phyloP scores from a whole-genome alignment of 2,113 vertebrate species.

The Pituophis catenifer region DNA sequence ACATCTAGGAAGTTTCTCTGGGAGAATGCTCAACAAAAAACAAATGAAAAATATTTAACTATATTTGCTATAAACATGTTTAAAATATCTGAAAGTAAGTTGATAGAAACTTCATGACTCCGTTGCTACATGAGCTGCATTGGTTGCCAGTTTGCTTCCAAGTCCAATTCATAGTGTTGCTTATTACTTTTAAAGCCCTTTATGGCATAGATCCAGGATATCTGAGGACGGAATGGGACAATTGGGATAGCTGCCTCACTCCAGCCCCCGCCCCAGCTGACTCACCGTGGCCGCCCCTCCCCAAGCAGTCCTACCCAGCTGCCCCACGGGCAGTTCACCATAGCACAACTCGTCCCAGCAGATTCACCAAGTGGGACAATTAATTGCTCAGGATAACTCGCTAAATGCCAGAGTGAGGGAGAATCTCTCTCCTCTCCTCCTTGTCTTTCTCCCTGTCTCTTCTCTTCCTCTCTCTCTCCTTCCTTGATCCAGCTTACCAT shows the following conservation, averaged over 20 bases:
- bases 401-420: not conserved
- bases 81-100: not conserved
- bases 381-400: not conserved
- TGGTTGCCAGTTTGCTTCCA: too few relatives aligned
- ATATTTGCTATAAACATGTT: not conserved
- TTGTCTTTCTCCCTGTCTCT: not conserved
- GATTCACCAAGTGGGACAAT: not conserved
- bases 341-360: not conserved
- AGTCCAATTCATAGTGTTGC: too few relatives aligned
- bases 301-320: not conserved
- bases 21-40: not conserved
- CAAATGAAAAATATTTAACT: not conserved
- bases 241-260: not conserved
- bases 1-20: not conserved
- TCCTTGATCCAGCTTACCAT: slow-evolving; percentile 62
- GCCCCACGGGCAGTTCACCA: not conserved
- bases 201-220: not conserved
- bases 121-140: too few relatives aligned
- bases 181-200: not conserved
- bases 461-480: slow-evolving; percentile 20
- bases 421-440: not conserved
- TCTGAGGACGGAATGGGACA: not conserved
- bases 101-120: not conserved
- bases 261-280: too few relatives aligned
- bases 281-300: not conserved